Conservation (phyloP, 2,113 vertebrate genomes). For the Genyomyrus donnyi region DNA sequence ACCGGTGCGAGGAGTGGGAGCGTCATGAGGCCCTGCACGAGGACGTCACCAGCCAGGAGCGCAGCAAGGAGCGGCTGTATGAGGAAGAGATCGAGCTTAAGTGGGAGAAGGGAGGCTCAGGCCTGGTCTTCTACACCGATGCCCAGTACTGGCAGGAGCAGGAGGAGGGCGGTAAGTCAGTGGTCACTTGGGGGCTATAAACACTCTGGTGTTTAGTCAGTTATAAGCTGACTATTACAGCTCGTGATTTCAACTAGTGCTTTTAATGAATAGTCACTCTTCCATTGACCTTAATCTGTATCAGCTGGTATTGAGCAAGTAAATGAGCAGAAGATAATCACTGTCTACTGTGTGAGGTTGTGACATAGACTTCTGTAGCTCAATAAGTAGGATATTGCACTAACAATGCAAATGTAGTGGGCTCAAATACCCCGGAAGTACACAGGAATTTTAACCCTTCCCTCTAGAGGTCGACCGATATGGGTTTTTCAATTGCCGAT, state of each 20-base stretch:
- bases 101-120: slow-evolving; percentile 95
- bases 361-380: neutral
- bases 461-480: too few species aligned
- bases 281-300: neutral
- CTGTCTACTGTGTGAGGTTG: neutral
- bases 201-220: neutral
- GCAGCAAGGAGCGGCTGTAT: slow-evolving; percentile 74
- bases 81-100: slow-evolving; percentile 94
- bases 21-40: slow-evolving; percentile 86
- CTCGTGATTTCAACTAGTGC: neutral
- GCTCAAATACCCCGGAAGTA: neutral
- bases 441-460: neutral
- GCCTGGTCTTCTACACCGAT: slow-evolving; percentile 93
- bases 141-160: slow-evolving; percentile 88
- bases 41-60: slow-evolving; percentile 84
- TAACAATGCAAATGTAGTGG: neutral
- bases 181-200: neutral
- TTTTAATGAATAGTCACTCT: neutral
- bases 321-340: neutral
- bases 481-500: too few species aligned
- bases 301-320: neutral
- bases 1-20: slow-evolving; percentile 92
- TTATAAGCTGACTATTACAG: neutral
- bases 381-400: neutral
- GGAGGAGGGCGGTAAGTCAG: slow-evolving; percentile 45